A percentile compares a stretch with the other conserved stretches of the same genome.
phyloP scores from a whole-genome alignment of 2,888 invertebrate species.

The Notodonta ziczac region DNA sequence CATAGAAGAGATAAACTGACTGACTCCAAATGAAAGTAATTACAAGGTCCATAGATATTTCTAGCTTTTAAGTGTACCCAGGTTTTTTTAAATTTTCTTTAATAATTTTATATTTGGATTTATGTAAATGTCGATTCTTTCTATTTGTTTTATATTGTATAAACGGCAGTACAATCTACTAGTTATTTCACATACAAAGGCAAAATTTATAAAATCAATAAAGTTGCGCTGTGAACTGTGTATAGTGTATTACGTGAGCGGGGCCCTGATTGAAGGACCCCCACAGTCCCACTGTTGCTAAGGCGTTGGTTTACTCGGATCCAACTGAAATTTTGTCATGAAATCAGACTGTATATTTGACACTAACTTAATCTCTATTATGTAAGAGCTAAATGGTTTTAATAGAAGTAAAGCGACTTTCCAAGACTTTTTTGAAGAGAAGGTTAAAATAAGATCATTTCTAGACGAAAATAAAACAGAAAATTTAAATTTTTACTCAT shows the following conservation, averaged over 20 bases:
- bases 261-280: constrained; percentile 15
- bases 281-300: constrained; percentile 9
- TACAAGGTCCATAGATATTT: no score
- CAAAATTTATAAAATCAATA: constrained; percentile 36
- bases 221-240: constrained; percentile 12
- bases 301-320: background rate
- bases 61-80: no score
- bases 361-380: background rate
- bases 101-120: no score
- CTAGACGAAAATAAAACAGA: background rate
- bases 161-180: constrained; percentile 9
- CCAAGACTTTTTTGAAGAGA: no score
- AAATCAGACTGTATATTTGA: background rate
- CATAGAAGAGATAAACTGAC: no score
- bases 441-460: no score
- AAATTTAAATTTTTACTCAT: background rate
- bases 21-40: no score
- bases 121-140: background rate
- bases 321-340: background rate
- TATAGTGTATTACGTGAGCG: constrained; percentile 15
- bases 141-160: background rate
- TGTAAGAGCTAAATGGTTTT: no score
- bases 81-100: no score
- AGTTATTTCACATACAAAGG: constrained; percentile 15
- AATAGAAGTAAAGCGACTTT: no score